Conservation (phyloP, 2,888 invertebrate species). For the Drymonia ruficornis region DNA sequence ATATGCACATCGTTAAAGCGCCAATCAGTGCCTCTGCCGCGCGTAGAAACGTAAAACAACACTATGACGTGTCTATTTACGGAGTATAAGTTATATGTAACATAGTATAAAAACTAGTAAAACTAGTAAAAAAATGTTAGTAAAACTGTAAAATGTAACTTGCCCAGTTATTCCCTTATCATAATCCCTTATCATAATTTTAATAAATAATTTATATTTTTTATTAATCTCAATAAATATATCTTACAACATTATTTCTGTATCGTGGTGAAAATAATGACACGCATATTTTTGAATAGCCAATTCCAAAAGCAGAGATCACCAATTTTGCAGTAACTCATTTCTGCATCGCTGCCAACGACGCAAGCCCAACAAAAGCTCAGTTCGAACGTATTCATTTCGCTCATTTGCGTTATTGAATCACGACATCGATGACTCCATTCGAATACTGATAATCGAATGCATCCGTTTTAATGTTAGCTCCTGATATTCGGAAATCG, state of each 20-base stretch:
- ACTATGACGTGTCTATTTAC: constrained; percentile 13
- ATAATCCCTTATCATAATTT: too few relatives aligned
- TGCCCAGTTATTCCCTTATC: too few relatives aligned
- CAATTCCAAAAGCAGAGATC: background rate
- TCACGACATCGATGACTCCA: constrained; percentile 59
- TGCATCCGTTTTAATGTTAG: constrained; percentile 61
- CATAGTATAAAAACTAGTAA: too few relatives aligned
- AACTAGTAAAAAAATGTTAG: too few relatives aligned
- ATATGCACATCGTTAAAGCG: constrained; percentile 61
- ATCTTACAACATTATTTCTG: too few relatives aligned
- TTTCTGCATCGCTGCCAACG: constrained; percentile 11
- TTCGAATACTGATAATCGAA: constrained; percentile 63
- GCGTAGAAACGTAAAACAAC: constrained; percentile 44
- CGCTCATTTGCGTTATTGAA: constrained; percentile 65
- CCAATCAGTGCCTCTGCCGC: constrained; percentile 56
- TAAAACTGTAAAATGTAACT: too few relatives aligned
- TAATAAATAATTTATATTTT: too few relatives aligned
- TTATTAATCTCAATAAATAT: too few relatives aligned
- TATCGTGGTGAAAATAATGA: background rate
- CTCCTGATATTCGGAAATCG: constrained; percentile 60
- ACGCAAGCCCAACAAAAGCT: constrained; percentile 44
- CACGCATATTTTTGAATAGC: background rate
- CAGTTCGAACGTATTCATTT: constrained; percentile 56
- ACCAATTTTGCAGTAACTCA: background rate
- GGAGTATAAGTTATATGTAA: too few relatives aligned